Percentiles rank a stretch among this genome's conserved stretches.
These are phyloP conservation scores for Lasioglossum morio DNA, from an alignment of 2,888 invertebrate species.

Conservation along the genomic window DNA sequence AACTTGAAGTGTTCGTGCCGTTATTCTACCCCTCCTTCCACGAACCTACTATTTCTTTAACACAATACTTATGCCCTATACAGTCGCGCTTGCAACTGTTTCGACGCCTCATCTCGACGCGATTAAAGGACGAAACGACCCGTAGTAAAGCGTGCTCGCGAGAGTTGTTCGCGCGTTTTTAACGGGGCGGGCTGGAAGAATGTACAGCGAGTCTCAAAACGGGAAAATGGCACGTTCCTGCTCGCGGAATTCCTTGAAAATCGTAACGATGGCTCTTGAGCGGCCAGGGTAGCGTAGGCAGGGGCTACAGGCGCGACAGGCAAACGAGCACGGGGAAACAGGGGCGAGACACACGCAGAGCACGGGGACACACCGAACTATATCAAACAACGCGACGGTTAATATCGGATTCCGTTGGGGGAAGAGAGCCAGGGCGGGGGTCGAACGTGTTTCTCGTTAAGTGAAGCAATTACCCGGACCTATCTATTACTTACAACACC, in stretches of 20 bases:
- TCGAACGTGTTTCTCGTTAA: conserved; percentile 84
- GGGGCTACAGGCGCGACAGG: conserved; percentile 38
- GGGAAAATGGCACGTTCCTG: conserved; percentile 51
- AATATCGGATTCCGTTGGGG: conserved; percentile 73
- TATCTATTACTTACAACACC: conserved; percentile 83
- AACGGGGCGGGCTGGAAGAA: conserved; percentile 40
- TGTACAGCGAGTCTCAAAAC: conserved; percentile 47
- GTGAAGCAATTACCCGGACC: conserved; percentile 84
- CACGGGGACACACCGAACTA: conserved; percentile 65
- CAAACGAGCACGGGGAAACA: conserved; percentile 63
- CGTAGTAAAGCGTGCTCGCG: neutral
- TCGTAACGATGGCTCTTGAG: conserved; percentile 66
- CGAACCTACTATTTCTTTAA: too few species aligned
- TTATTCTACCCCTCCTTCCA: too few species aligned
- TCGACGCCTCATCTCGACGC: neutral
- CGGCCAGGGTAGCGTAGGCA: conserved; percentile 7
- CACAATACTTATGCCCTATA: neutral
- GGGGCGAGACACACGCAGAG: conserved; percentile 64
- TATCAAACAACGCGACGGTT: conserved; percentile 78
- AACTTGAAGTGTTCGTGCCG: too few species aligned
- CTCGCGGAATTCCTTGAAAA: conserved; percentile 50
- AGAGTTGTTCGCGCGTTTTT: neutral
- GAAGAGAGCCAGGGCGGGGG: conserved; percentile 62
- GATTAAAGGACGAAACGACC: neutral
- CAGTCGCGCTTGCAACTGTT: neutral